Evolutionary conservation across 2,888 invertebrate species (phyloP), one percentile per base, ranked within the genome.

Genomic region (Pachycephus smyrnensis): DNA sequence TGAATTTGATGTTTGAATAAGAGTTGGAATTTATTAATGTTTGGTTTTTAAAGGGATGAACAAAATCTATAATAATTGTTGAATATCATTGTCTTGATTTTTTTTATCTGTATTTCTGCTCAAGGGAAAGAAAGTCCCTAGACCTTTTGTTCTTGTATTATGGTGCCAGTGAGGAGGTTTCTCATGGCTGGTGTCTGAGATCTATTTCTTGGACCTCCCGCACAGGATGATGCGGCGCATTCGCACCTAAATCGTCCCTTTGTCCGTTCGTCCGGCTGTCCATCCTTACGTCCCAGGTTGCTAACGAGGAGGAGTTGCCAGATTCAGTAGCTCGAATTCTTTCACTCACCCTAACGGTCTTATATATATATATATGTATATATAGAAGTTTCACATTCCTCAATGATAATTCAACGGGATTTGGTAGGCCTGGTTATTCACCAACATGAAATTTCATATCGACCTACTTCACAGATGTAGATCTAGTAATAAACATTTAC

Each of bases 121-220:
- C 55, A 40, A 35, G 37, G 11, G 9, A 75, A 76, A 68, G 40
- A 75, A 75, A 75, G 23, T 55, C 55, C 55, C 23, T 55, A 55
- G 55, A 55, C 23, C 55, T 55, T 55, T 55, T 23, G 55, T 55
- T 55, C 55, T 23, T 55, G 55, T 23, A 23, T 9, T 55, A 55
- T 55, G 55, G 55, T 55, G 55, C 55, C 55, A 55, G 55, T 55
- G 55, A 55, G 55, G 23, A 55, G 55, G 55, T 55, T 55, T 55
- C 55, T 55, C 55, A 55, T 55, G 55, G 23, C 23, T 55, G 55
- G 55, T 23, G 23, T 55, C 55, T 88, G 83, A 83, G 84, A 85
- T 85, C 86, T 82, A 80, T 83, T 84, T 83, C 80, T 73, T 84
- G 32, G 90, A 90, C 90, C 90, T 90, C 90, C 90, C 90, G 86